These are phyloP conservation scores for Thamnaconus septentrionalis DNA, from an alignment of 2,113 vertebrate species.

Conservation along the genomic window DNA sequence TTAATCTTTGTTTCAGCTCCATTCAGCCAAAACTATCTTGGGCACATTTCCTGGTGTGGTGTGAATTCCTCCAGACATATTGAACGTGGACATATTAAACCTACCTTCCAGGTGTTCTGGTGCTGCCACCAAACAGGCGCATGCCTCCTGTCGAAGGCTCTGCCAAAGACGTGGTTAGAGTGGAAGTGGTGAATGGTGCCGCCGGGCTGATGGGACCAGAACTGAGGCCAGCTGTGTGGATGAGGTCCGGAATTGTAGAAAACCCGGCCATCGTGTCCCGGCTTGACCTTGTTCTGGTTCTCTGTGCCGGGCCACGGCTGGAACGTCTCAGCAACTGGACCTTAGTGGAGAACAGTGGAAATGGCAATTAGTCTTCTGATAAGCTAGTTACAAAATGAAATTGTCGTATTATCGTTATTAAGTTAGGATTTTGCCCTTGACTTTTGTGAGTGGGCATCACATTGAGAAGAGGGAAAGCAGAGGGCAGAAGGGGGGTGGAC, in stretches of 20 bases:
- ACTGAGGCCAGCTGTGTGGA: constrained; percentile 46
- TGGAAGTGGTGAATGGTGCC: background rate
- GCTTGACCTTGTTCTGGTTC: constrained; percentile 25
- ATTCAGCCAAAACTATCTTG: no score
- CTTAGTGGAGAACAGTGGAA: constrained; percentile 14
- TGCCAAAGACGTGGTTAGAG: constrained; percentile 19
- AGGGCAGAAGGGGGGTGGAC: background rate
- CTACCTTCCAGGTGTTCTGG: constrained; percentile 73
- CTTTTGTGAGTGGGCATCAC: constrained; percentile 8
- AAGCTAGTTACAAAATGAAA: constrained; percentile 28
- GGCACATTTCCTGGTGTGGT: no score
- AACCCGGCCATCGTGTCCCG: constrained; percentile 18
- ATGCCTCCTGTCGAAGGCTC: constrained; percentile 50
- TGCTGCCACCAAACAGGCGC: constrained; percentile 59
- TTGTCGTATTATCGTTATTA: constrained; percentile 41
- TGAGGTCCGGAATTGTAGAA: constrained; percentile 34
- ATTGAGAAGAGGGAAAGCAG: constrained; percentile 13
- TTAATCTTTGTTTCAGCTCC: no score
- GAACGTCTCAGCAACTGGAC: constrained; percentile 67
- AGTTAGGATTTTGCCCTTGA: constrained; percentile 19
- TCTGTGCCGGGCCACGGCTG: constrained; percentile 56
- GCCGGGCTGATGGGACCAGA: constrained; percentile 27
- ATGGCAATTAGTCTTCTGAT: constrained; percentile 30
- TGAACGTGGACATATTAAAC: background rate
- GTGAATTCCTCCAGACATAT: no score